Evolutionary conservation across 2,797 vertebrate species (phyloP).

Genomic region (Phyllotis vaccarum): DNA sequence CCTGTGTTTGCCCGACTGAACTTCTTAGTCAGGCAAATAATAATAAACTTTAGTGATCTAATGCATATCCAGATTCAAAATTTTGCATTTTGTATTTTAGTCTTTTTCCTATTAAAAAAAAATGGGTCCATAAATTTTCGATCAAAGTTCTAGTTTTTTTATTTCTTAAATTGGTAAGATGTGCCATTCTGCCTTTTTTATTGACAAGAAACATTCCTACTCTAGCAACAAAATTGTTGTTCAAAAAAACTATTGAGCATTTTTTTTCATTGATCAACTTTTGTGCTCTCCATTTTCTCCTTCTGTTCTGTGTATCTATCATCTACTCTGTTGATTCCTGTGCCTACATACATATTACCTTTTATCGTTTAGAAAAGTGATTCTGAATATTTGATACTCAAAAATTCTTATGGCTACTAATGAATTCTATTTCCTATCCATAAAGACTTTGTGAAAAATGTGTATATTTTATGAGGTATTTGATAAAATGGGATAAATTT

Average conservation of each 20-base stretch:
- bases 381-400: background rate
- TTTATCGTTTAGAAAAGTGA: background rate
- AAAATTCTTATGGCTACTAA: background rate
- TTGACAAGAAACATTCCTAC: background rate
- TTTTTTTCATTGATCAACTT: background rate
- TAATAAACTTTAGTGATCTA: conserved; percentile 6
- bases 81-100: background rate
- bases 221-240: too few relatives aligned
- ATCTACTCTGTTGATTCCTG: background rate
- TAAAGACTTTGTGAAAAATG: background rate
- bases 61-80: background rate
- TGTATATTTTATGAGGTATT: background rate
- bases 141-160: background rate
- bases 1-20: background rate
- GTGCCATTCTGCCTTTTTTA: background rate
- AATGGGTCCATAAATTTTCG: background rate
- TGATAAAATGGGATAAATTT: background rate
- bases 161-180: background rate
- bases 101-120: background rate
- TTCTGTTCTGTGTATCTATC: background rate
- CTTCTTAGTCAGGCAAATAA: background rate
- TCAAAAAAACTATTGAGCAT: background rate
- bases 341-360: background rate
- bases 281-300: background rate
- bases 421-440: background rate